Evolutionary conservation across 2,113 vertebrate species (phyloP).

Genomic region (Halichoerus grypus): DNA sequence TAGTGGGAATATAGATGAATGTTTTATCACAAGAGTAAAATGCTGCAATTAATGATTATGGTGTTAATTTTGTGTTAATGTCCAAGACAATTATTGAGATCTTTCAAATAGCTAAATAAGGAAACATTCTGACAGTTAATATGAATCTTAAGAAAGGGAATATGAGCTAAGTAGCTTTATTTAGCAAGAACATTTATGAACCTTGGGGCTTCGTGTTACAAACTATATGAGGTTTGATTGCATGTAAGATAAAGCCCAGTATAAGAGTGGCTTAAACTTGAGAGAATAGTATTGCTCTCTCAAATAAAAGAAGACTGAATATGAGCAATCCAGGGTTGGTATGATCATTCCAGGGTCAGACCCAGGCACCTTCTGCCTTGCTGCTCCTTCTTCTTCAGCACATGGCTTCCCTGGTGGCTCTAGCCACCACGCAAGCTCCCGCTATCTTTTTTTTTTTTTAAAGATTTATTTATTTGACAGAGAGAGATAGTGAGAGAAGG

Average conservation of each 20-base stretch:
- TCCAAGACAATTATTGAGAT: background rate
- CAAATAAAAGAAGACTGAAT: background rate
- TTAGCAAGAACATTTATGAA: background rate
- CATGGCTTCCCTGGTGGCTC: background rate
- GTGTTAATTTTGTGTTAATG: background rate
- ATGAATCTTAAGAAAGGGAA: background rate
- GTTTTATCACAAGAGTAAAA: background rate
- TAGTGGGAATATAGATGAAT: background rate
- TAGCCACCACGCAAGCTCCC: background rate
- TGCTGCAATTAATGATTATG: background rate
- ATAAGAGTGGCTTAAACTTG: background rate
- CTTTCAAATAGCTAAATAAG: background rate
- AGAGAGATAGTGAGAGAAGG: too few species aligned
- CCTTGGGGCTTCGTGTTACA: background rate
- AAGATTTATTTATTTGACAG: too few species aligned
- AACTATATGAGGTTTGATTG: background rate
- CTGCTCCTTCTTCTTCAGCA: background rate
- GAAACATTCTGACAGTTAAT: background rate
- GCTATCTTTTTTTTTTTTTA: background rate
- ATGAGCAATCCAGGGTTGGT: background rate
- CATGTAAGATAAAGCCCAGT: background rate
- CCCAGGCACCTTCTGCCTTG: background rate
- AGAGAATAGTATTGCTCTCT: background rate
- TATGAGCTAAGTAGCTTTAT: background rate
- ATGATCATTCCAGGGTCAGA: background rate